Evolutionary conservation across 2,888 invertebrate species (phyloP), one percentile per base, ranked within the genome.

Genomic region (Xestia sexstrigata): DNA sequence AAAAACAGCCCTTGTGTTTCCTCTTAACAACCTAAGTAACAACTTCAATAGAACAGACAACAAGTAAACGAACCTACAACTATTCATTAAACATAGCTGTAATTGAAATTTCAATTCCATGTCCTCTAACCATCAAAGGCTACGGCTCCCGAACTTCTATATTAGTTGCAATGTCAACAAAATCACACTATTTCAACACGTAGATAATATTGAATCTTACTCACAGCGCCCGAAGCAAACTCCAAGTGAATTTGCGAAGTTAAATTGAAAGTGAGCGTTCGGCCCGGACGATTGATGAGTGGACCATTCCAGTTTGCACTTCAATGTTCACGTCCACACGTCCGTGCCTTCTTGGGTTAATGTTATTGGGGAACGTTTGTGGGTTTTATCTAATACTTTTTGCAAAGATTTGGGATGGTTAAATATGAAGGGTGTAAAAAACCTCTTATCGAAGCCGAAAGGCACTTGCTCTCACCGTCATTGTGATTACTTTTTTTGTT

Each of bases 241-340:
- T 85, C 77, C 73, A 83, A 88, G 89, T 87, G 89, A 90, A 91
- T 92, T 91, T 88, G 79, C 85, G 87, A 93, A 93, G 91, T 93
- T 91, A 91, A 91, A 93, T 93, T 91, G 91, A 92, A 92, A 90
- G 89, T 87, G 90, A 90, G 87, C 90, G 84, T 83, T 84, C 78
- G 76, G 71, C 70, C 72, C 70, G 49, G 70, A 77, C 89, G 91
- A 93, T 93, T 92, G 93, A 93, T 93, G 92, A 90, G 88, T 78
- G 74, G 86, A 66, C 89, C 83, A 89, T 91, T 88, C 83, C 82
- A 83, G 82, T 88, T 88, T 87, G 69, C 81, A 83, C 83, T 83
- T 83, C 82, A 83, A 74, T 79, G 82, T 84, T 84, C 86, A 83
- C 84, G 74, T 86, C 81, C 75, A 82, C 86, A 83, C 82, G 76